Base-by-base conservation (phyloP, 2,888 invertebrate species). In the Eupithecia exiguata region DNA sequence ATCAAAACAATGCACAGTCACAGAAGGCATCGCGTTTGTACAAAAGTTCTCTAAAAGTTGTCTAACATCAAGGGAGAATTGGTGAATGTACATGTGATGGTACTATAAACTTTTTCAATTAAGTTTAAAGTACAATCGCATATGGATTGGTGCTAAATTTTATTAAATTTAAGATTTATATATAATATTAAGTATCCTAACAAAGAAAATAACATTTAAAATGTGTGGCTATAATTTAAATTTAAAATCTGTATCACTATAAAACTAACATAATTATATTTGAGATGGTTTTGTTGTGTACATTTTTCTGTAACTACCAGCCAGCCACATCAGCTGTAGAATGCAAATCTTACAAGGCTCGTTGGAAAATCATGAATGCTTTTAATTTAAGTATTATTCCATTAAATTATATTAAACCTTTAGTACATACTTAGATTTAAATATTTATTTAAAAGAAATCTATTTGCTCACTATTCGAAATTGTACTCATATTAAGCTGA, bases 391-490 rank as follows among this genome's bases (percentile, higher is more conserved):
- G 91, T 92, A 89, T 89, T 93, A 94, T 93, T 94, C 93, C 93
- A 94, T 93, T 92, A 91, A 92, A 91, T 88, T 91, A 86, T 91
- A 88, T 88, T 87, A 86, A 88, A 86, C 82, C 85, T 84, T 84
- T 89, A 88, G 86, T 77, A 75, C 72, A 77, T 77, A 75, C 87
- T 84, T 91, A 92, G 90, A 87, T 87, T 86, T 90, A 89, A 88
- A 90, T 90, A 88, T 91, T 87, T 91, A 88, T 91, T 88, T 88
- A 86, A 86, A 86, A 84, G 86, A 85, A 90, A 87, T 88, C 86
- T 92, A 92, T 92, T 94, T 94, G 94, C 94, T 94, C 94, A 93
- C 91, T 89, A 90, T 90, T 79, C 89, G 83, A 91, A 93, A 92
- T 92, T 92, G 86, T 93, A 92, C 88, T 89, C 88, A 85, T 88